Evolutionary conservation across 2,888 invertebrate genomes (phyloP).

Genomic region (Odontocolon sp.): DNA sequence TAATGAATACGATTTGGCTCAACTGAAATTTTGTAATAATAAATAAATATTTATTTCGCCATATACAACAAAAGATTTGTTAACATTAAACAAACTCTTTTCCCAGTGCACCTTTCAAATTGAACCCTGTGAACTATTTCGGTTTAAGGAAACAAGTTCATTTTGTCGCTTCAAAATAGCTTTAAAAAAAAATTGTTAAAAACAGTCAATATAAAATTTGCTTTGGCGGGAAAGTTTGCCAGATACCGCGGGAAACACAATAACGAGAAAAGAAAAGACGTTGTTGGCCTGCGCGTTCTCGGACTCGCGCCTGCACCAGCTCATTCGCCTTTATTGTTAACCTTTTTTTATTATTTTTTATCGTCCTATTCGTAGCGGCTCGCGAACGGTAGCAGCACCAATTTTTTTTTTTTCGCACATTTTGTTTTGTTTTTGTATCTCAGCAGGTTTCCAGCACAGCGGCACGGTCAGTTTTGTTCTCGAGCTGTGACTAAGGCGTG

Average conservation of each 20-base stretch:
- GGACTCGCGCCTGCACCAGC: slow-evolving; percentile 17
- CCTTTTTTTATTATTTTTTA: slow-evolving; percentile 11
- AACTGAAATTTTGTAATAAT: too few species aligned
- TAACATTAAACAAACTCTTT: too few species aligned
- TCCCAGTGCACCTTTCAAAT: too few species aligned
- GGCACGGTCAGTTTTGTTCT: slow-evolving; percentile 31
- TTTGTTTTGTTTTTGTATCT: slow-evolving; percentile 24
- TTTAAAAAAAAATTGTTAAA: too few species aligned
- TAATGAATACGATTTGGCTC: too few species aligned
- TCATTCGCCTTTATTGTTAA: slow-evolving; percentile 36
- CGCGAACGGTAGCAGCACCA: slow-evolving; percentile 35
- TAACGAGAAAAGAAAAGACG: slow-evolving; percentile 19
- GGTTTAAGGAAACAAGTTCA: too few species aligned
- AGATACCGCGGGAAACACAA: slow-evolving; percentile 1
- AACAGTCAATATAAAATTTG: too few species aligned
- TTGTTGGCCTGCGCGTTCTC: slow-evolving; percentile 11
- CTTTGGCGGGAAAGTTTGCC: too few species aligned
- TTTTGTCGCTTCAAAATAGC: too few species aligned
- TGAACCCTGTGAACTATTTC: too few species aligned
- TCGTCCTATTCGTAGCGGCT: slow-evolving; percentile 11
- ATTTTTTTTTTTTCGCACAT: slow-evolving; percentile 5
- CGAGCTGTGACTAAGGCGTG: slow-evolving; percentile 47
- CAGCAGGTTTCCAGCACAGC: slow-evolving; percentile 8
- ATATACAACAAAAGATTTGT: too few species aligned
- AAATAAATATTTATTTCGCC: too few species aligned